Evolutionary conservation across 1,140 invertebrate species (phyloP), one percentile per base, ranked within the genome.

Genomic region (Scylla paramamosain): DNA sequence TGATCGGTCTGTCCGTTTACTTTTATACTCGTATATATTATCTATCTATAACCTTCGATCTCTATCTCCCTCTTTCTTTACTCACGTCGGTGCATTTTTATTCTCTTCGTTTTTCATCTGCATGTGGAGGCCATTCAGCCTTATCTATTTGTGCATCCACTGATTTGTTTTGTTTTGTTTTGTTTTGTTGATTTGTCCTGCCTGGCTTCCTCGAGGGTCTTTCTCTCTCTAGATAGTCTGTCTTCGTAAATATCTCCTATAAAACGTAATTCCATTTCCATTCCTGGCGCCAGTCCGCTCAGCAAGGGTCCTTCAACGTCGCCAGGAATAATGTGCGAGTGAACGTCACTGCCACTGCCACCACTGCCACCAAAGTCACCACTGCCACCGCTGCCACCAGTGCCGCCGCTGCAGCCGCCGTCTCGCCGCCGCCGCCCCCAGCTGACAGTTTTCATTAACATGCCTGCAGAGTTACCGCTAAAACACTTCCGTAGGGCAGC

Each of bases 381-480:
- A n/a, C 67, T 20, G n/a, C 67, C 67, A 25, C 67, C 67, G 25
- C 25, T n/a, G 8, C 3, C 39, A 39, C 52, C 10, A 59, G 2
- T 20, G 52, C 16, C 52, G 52, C 52, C 67, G 52, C 52, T n/a
- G 67, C 67, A 6, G 20, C 67, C 67, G 67, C 25, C 67, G 67
- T 7, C 67, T 39, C n/a, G 67, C 67, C 67, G 20, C 67, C 67
- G 67, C 67, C 67, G 67, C 67, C 67, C 20, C 67, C 67, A 25
- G 67, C 67, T 77, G 67, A 77, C 67, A 77, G 67, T 77, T 77
- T 77, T 77, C 67, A 77, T 77, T 77, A 77, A 77, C 67, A 77
- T 77, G 67, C 20, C 25, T 77, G 67, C 67, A 77, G 67, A 77
- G 67, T 77, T 77, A 77, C 67, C 67, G 67, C 67, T 77, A 77